A percentile compares a stretch with the other conserved stretches of the same genome.
Conservation (phyloP, 2,113 vertebrate species). For the Centropristis striata region DNA sequence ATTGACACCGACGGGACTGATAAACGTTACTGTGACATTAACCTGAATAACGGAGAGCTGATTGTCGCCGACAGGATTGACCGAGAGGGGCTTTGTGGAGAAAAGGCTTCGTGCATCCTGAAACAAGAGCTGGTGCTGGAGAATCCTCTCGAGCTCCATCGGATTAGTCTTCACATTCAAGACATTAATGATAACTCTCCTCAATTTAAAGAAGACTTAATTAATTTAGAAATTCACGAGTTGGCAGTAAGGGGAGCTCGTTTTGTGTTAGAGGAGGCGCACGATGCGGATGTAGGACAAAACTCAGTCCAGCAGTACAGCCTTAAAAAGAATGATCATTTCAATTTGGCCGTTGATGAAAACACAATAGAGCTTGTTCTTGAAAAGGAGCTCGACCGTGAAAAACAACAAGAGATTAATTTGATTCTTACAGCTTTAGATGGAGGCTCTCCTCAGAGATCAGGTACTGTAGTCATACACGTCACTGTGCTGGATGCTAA, state of each 20-base stretch:
- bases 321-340: conserved; percentile 74
- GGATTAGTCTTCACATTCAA: conserved; percentile 69
- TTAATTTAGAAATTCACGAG: conserved; percentile 77
- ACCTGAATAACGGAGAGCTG: conserved; percentile 75
- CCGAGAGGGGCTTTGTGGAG: conserved; percentile 79
- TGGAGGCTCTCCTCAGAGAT: conserved; percentile 67
- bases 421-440: conserved; percentile 38
- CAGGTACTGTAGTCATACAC: too few relatives aligned
- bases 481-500: too few relatives aligned
- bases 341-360: conserved; percentile 61
- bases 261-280: too few relatives aligned
- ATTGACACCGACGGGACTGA: conserved; percentile 79
- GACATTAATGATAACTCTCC: conserved; percentile 85
- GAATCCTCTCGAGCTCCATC: conserved; percentile 78
- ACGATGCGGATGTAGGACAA: too few relatives aligned
- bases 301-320: too few relatives aligned
- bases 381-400: conserved; percentile 75
- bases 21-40: conserved; percentile 73
- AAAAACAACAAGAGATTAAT: conserved; percentile 48
- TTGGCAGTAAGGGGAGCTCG: too few relatives aligned
- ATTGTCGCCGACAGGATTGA: conserved; percentile 78
- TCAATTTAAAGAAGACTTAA: conserved; percentile 17
- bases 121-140: conserved; percentile 80
- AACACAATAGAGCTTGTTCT: conserved; percentile 71
- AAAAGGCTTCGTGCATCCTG: conserved; percentile 70